Percentiles rank a stretch among this genome's conserved stretches.
These are phyloP conservation scores for Setophaga coronata DNA, from an alignment of 2,113 vertebrate species.

Conservation along the genomic window DNA sequence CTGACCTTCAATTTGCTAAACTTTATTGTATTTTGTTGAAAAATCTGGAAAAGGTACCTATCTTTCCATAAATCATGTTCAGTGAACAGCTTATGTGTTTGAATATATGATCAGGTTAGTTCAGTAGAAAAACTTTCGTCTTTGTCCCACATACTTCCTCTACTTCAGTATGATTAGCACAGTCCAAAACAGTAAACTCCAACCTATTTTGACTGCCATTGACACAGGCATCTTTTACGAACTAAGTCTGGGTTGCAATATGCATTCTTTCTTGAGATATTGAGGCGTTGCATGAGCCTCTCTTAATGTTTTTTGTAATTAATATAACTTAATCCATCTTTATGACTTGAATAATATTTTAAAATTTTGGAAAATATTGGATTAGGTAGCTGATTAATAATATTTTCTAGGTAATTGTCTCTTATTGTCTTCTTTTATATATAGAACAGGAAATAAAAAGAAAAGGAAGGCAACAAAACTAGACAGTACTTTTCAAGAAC, in stretches of 20 bases:
- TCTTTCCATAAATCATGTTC: background rate
- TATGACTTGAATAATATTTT: background rate
- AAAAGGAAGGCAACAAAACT: background rate
- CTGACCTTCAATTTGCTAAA: background rate
- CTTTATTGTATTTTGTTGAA: background rate
- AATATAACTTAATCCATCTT: background rate
- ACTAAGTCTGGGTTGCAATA: background rate
- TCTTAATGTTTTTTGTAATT: fast-evolving
- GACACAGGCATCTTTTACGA: background rate
- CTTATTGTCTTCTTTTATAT: background rate
- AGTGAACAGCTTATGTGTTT: background rate
- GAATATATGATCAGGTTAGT: background rate
- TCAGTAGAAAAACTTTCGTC: background rate
- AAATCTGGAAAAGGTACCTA: background rate
- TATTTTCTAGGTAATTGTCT: background rate
- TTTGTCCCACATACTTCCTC: background rate
- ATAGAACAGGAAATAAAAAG: background rate
- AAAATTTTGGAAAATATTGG: background rate
- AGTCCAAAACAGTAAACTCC: background rate
- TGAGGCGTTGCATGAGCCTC: background rate
- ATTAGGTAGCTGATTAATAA: background rate
- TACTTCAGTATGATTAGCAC: background rate
- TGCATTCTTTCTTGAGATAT: background rate
- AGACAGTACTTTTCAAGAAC: background rate
- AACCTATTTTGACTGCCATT: background rate